Evolutionary conservation across 2,888 invertebrate genomes (phyloP).

Genomic region (Agrotis puta): DNA sequence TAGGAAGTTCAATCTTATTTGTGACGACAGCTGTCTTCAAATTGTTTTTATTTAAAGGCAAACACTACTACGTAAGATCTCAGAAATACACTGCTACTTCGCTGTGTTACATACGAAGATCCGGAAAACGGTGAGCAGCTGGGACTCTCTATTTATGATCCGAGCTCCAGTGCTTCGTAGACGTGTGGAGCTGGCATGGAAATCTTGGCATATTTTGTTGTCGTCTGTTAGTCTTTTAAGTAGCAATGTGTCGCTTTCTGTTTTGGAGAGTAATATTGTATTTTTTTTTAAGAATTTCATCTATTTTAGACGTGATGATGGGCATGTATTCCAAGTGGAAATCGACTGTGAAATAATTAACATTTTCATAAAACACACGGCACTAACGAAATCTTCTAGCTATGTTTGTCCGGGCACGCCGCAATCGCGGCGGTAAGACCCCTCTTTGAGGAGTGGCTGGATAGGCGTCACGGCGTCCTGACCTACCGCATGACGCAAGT

Average conservation of each 20-base stretch:
- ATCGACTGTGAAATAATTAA: no score
- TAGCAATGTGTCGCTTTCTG: not conserved
- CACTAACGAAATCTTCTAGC: no score
- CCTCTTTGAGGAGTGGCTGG: no score
- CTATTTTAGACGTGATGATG: no score
- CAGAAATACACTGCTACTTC: constrained; percentile 18
- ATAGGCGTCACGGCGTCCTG: no score
- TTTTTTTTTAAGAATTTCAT: no score
- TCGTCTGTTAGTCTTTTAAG: not conserved
- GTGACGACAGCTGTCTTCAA: not conserved
- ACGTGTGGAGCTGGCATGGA: not conserved
- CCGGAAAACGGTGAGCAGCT: constrained; percentile 17
- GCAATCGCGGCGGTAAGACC: no score
- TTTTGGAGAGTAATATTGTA: not conserved
- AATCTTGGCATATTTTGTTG: not conserved
- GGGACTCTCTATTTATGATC: constrained; percentile 44
- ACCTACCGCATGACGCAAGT: no score
- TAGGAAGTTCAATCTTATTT: not conserved
- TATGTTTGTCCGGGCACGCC: no score
- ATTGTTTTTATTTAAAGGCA: constrained; percentile 21
- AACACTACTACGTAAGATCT: constrained; percentile 3
- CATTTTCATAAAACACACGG: no score
- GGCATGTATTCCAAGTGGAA: no score
- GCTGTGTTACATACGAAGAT: not conserved
- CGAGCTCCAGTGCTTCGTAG: not conserved